These are phyloP conservation scores for Oncopodura yosiiana DNA, from an alignment of 1,140 invertebrate species.

Conservation along the genomic window DNA sequence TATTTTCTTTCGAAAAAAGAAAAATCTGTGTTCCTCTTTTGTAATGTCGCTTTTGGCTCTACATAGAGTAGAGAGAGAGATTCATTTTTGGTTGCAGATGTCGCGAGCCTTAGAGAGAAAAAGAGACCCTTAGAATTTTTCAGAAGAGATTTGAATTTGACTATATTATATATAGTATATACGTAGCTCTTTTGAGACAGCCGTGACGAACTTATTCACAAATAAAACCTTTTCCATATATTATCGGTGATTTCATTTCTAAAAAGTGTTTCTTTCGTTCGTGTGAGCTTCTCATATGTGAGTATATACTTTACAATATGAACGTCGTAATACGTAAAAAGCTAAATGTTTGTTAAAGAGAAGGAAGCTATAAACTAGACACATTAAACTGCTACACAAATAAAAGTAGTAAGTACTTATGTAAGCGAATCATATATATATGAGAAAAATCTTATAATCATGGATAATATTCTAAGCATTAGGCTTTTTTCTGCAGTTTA, in stretches of 20 bases:
- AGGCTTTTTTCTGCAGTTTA: too few relatives aligned
- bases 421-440: not conserved
- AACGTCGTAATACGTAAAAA: not conserved
- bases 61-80: not conserved
- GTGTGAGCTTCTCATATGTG: not conserved
- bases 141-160: not conserved
- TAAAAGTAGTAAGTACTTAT: not conserved
- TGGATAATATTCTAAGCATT: too few relatives aligned
- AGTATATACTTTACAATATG: not conserved
- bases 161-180: not conserved
- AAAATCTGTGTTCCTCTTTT: constrained; percentile 17
- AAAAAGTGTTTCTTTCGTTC: not conserved
- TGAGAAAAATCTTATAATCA: not conserved
- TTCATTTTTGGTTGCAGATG: constrained; percentile 17
- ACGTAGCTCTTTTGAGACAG: constrained; percentile 22
- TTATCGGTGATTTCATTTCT: constrained; percentile 22
- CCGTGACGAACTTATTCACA: constrained; percentile 26
- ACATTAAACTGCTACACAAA: not conserved
- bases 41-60: not conserved
- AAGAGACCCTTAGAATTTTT: constrained; percentile 11
- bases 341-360: constrained; percentile 8
- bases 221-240: constrained; percentile 25
- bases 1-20: constrained; percentile 23
- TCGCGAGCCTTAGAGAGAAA: constrained; percentile 19
- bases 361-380: not conserved